phyloP scores from a whole-genome alignment of 2,113 vertebrate genomes.

The Pithys albifrons region DNA sequence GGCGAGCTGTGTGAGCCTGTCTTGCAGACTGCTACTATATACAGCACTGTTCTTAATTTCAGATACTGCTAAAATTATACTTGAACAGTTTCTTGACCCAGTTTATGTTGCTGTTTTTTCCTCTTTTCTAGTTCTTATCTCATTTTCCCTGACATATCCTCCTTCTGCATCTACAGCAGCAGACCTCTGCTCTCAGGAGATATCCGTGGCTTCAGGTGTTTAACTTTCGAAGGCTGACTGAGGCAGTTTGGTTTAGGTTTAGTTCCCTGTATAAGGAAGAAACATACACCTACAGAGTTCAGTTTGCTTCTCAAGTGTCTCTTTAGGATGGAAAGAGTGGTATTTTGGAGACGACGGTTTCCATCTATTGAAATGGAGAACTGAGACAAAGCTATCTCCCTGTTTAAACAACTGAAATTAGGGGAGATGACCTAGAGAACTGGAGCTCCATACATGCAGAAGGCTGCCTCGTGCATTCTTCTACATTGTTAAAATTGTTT shows the following conservation, averaged over 20 bases:
- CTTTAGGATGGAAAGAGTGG: neutral
- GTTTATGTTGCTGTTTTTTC: neutral
- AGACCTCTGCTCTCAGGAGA: conserved; percentile 27
- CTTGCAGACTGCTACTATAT: neutral
- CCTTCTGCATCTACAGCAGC: neutral
- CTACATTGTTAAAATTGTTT: neutral
- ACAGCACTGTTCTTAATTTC: neutral
- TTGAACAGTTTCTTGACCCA: conserved; percentile 16
- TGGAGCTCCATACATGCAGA: neutral
- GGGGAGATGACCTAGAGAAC: neutral
- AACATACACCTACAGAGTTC: fast-evolving
- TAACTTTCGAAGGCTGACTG: neutral
- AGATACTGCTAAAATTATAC: conserved; percentile 36
- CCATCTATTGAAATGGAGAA: neutral
- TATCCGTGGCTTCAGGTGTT: neutral
- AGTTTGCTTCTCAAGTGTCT: neutral
- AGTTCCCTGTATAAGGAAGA: neutral
- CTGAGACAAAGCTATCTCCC: neutral
- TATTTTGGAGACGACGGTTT: neutral
- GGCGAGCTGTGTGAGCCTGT: neutral
- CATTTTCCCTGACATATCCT: neutral
- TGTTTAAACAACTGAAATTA: neutral
- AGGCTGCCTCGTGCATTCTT: neutral
- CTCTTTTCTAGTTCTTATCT: conserved; percentile 14
- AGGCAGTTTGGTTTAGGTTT: neutral